phyloP scores from a whole-genome alignment of 2,888 invertebrate genomes.

The Calliscelio sp. region DNA sequence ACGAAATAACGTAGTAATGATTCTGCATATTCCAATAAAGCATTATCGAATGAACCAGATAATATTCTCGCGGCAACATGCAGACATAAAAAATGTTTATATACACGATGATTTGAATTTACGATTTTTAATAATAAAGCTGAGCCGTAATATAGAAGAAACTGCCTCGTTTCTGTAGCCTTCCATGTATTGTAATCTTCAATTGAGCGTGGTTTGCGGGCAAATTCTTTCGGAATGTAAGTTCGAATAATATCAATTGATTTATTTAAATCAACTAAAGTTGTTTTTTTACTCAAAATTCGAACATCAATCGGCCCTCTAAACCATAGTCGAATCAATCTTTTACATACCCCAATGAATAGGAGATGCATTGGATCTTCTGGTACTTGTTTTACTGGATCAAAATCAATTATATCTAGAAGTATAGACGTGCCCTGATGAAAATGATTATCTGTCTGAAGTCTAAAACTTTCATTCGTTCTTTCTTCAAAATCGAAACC shows the following conservation, averaged over 20 bases:
- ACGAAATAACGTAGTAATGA: background rate
- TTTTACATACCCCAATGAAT: constrained; percentile 12
- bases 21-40: background rate
- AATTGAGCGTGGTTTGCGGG: constrained; percentile 12
- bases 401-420: background rate
- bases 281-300: background rate
- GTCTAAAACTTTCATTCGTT: background rate
- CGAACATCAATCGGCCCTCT: background rate
- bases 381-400: background rate
- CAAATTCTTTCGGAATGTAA: constrained; percentile 10
- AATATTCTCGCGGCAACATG: background rate
- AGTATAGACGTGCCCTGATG: constrained; percentile 15
- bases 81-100: background rate
- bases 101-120: background rate
- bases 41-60: background rate
- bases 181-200: background rate
- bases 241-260: background rate
- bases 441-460: background rate
- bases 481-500: background rate
- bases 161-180: constrained; percentile 12
- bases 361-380: constrained; percentile 10
- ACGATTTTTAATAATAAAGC: background rate
- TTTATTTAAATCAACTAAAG: no score
- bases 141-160: constrained; percentile 3
- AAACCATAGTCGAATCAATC: constrained; percentile 12